phyloP scores from a whole-genome alignment of 2,797 vertebrate species.

The Odontamblyopus rebecca region DNA sequence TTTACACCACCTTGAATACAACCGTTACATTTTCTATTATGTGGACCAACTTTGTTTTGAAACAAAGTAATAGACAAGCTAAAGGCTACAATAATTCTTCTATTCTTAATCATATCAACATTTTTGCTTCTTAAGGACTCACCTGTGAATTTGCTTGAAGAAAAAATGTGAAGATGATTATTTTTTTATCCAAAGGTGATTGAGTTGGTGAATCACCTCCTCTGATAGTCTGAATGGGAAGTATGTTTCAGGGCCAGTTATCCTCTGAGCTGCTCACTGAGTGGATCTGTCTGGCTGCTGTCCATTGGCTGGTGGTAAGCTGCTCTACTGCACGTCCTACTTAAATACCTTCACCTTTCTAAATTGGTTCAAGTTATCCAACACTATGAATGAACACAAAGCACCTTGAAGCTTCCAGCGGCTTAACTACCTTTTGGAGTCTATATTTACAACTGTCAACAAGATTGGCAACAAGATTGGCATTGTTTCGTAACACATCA shows the following conservation, averaged over 20 bases:
- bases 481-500: constrained; percentile 13
- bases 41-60: background rate
- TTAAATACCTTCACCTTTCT: constrained; percentile 52
- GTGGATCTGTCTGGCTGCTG: constrained; percentile 24
- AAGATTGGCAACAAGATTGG: constrained; percentile 25
- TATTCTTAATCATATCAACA: too few species aligned
- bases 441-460: constrained; percentile 10
- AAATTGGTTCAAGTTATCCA: constrained; percentile 42
- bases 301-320: constrained; percentile 67
- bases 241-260: constrained; percentile 39
- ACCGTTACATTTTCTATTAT: background rate
- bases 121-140: constrained; percentile 21
- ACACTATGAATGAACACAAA: constrained; percentile 22
- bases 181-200: background rate
- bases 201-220: constrained; percentile 15
- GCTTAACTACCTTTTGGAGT: background rate
- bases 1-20: background rate
- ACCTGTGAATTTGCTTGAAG: constrained; percentile 38
- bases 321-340: constrained; percentile 26
- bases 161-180: background rate
- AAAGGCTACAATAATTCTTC: too few species aligned
- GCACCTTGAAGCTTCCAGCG: constrained; percentile 25
- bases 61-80: background rate
- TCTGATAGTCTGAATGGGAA: constrained; percentile 13
- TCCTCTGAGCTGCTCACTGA: constrained; percentile 40